Evolutionary conservation across 2,797 vertebrate genomes (phyloP).

Genomic region (Lutjanus campechanus): DNA sequence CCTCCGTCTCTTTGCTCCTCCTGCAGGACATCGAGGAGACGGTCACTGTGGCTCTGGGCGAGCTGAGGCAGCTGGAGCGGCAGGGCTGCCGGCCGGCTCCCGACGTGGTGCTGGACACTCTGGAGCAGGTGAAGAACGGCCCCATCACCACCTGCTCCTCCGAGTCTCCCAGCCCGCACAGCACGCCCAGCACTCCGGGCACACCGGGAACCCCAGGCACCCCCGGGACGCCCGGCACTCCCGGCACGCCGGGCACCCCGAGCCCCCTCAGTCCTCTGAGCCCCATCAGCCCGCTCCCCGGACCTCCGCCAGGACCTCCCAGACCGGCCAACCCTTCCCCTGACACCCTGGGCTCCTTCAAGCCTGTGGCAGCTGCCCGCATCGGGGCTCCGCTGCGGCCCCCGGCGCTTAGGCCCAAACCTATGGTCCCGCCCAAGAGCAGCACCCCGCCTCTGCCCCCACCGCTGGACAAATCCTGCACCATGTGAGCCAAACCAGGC

Average conservation of each 20-base stretch:
- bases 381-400: slow-evolving; percentile 94
- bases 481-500: slow-evolving; percentile 91
- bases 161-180: slow-evolving; percentile 88
- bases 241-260: slow-evolving; percentile 91
- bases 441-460: slow-evolving; percentile 90
- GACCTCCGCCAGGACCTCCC: slow-evolving; percentile 83
- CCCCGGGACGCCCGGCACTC: slow-evolving; percentile 88
- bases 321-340: slow-evolving; percentile 89
- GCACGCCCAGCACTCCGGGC: slow-evolving; percentile 86
- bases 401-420: slow-evolving; percentile 96
- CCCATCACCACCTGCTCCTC: slow-evolving; percentile 84
- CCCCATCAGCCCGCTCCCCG: slow-evolving; percentile 94
- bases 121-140: slow-evolving; percentile 94
- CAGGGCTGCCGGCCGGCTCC: slow-evolving; percentile 93
- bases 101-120: slow-evolving; percentile 96
- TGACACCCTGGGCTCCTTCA: slow-evolving; percentile 94
- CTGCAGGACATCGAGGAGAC: slow-evolving; percentile 97
- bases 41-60: slow-evolving; percentile 94
- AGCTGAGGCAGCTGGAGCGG: slow-evolving; percentile 93
- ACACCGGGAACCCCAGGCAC: slow-evolving; percentile 82
- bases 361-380: slow-evolving; percentile 89
- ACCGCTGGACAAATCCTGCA: slow-evolving; percentile 96
- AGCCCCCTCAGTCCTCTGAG: slow-evolving; percentile 94
- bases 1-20: not conserved
- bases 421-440: slow-evolving; percentile 95